Evolutionary conservation across 2,888 invertebrate species (phyloP).

Genomic region (Trachelus iudaicus): DNA sequence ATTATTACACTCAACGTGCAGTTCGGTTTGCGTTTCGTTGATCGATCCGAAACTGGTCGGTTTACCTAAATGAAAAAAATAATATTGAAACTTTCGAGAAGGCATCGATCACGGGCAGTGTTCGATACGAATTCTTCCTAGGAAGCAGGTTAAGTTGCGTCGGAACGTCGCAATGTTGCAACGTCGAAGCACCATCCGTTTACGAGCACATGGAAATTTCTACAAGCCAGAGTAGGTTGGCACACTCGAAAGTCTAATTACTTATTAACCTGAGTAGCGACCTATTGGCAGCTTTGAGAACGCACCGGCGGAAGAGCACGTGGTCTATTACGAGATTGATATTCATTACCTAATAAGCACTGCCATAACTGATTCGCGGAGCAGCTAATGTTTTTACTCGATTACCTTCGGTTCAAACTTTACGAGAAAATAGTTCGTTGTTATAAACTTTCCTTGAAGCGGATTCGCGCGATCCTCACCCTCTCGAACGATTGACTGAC

Average conservation of each 20-base stretch:
- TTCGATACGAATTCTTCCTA: not conserved
- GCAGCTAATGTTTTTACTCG: not conserved
- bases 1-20: too few relatives aligned
- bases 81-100: too few relatives aligned
- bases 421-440: not conserved
- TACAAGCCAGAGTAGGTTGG: not conserved
- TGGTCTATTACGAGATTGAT: not conserved
- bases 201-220: not conserved
- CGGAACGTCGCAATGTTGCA: too few relatives aligned
- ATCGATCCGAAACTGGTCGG: too few relatives aligned
- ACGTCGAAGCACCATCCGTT: too few relatives aligned
- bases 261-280: not conserved
- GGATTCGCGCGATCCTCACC: not conserved
- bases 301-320: not conserved
- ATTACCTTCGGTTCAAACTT: not conserved
- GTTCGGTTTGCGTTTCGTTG: too few relatives aligned
- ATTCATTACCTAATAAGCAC: not conserved
- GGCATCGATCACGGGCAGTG: too few relatives aligned
- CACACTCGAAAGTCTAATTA: not conserved
- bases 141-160: not conserved
- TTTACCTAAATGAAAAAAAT: too few relatives aligned
- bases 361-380: not conserved
- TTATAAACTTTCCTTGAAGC: not conserved
- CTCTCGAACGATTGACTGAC: not conserved
- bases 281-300: not conserved